Conservation (phyloP, 2,113 vertebrate species). For the Psilopsiagon aymara region DNA sequence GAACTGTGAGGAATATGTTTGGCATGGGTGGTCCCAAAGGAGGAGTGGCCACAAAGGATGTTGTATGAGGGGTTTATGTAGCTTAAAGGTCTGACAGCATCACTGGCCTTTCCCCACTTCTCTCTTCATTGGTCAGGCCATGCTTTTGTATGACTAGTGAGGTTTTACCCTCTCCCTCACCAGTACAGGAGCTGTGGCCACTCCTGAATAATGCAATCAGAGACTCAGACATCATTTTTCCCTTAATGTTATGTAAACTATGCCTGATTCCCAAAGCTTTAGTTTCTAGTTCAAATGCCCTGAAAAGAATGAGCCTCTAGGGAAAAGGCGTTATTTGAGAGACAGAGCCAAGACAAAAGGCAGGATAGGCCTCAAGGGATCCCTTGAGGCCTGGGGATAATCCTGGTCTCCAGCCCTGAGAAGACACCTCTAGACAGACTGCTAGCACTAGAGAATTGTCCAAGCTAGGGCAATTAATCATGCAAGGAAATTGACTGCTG, state of each 20-base stretch:
- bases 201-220: neutral
- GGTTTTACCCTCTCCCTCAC: neutral
- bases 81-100: neutral
- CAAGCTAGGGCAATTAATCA: neutral
- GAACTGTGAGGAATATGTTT: neutral
- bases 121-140: neutral
- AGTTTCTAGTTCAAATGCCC: neutral
- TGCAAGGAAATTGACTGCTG: neutral
- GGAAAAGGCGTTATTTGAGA: neutral
- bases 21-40: neutral
- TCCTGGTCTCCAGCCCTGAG: neutral
- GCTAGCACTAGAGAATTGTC: neutral
- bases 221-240: neutral
- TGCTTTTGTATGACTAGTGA: neutral
- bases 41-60: neutral
- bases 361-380: neutral
- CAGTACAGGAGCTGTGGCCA: neutral
- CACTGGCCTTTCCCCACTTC: neutral
- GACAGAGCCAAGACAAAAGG: neutral
- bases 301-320: neutral
- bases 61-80: neutral
- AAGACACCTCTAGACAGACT: neutral
- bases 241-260: neutral
- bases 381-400: neutral
- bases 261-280: neutral